Conservation (phyloP, 64 coral and sea anemone genomes). For the Actinia equina region DNA sequence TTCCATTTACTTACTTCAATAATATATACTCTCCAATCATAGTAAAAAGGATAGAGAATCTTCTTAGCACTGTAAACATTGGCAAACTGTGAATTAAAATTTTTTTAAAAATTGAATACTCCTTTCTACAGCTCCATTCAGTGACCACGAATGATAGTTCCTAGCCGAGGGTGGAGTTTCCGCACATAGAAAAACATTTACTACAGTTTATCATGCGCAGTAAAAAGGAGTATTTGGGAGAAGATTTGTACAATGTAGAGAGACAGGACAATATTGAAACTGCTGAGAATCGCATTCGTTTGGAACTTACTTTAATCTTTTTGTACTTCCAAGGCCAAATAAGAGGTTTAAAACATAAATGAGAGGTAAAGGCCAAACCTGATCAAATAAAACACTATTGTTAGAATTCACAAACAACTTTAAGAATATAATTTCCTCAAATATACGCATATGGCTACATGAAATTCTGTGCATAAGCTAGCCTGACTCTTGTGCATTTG, state of each 20-base stretch:
- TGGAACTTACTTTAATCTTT: slow-evolving; percentile 70
- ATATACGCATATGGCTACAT: no score
- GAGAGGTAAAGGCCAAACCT: slow-evolving; percentile 93
- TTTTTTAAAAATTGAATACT: neutral
- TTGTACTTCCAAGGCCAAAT: slow-evolving; percentile 96
- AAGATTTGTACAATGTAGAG: neutral
- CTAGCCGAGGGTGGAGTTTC: no score
- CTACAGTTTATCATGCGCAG: no score
- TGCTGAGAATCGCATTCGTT: neutral
- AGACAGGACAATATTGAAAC: neutral
- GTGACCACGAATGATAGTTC: no score
- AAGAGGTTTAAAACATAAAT: slow-evolving; percentile 95
- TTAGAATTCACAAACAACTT: neutral
- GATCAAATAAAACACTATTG: neutral
- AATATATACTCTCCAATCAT: slow-evolving; percentile 87
- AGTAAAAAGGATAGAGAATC: slow-evolving; percentile 90
- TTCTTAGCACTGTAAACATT: slow-evolving; percentile 92
- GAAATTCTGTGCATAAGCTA: no score
- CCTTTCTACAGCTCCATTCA: no score
- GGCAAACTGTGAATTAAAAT: slow-evolving; percentile 55
- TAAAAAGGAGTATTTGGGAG: no score
- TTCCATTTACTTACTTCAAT: slow-evolving; percentile 63
- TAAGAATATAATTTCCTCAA: no score
- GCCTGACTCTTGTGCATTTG: no score
- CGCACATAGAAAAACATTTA: no score